Conservation (phyloP, 2,888 invertebrate species). For the Tipula vernalis region DNA sequence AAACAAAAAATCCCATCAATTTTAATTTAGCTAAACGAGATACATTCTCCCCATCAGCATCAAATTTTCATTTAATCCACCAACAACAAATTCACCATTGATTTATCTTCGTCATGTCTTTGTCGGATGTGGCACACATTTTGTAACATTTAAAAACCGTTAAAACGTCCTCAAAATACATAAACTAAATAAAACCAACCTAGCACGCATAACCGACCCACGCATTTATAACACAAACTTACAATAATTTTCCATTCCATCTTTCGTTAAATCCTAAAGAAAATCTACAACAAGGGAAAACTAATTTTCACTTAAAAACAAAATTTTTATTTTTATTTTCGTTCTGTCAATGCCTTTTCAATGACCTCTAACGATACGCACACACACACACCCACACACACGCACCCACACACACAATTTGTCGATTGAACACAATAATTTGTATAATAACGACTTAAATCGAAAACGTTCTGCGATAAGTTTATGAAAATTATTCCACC, state of each 20-base stretch:
- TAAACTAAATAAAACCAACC: not conserved
- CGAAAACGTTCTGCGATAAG: not conserved
- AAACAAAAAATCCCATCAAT: not conserved
- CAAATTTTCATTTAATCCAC: not conserved
- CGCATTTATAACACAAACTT: not conserved
- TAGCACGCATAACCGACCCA: not conserved
- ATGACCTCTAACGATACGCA: slow-evolving; percentile 4
- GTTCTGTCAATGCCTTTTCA: slow-evolving; percentile 5
- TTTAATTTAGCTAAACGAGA: not conserved
- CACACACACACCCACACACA: not conserved
- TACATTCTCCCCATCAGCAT: not conserved
- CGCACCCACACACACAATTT: not conserved
- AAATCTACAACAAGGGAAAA: not conserved
- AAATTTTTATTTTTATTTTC: not conserved
- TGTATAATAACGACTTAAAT: not conserved
- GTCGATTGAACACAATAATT: not conserved
- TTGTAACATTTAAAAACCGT: not conserved
- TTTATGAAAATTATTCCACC: not conserved
- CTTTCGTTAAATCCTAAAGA: not conserved
- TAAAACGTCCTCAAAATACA: not conserved
- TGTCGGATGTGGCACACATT: not conserved
- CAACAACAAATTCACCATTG: not conserved
- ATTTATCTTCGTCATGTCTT: not conserved
- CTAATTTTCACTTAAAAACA: not conserved
- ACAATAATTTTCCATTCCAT: not conserved